Evolutionary conservation across 2,797 vertebrate genomes (phyloP).

Genomic region (Vultur gryphus): DNA sequence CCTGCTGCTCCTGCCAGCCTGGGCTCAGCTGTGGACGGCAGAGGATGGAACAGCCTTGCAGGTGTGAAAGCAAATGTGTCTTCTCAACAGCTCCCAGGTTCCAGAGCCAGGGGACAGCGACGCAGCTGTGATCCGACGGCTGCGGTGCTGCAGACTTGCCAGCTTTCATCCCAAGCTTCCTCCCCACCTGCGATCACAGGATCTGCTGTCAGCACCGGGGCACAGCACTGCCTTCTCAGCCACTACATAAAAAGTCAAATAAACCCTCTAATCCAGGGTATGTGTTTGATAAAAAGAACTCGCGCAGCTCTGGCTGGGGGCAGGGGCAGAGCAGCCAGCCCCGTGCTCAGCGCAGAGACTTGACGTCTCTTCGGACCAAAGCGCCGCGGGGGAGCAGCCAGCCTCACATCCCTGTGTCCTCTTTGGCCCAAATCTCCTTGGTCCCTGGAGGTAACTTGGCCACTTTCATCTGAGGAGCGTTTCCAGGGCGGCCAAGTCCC

Average conservation of each 20-base stretch:
- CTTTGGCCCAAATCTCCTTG: not conserved
- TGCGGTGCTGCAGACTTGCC: not conserved
- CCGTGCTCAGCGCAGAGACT: not conserved
- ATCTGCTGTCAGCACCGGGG: rapidly evolving
- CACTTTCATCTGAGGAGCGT: not conserved
- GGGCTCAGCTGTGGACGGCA: not conserved
- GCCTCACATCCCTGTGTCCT: not conserved
- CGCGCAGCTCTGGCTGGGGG: not conserved
- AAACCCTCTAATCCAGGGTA: rapidly evolving
- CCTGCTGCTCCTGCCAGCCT: not conserved
- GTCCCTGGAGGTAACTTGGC: not conserved
- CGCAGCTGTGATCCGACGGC: not conserved
- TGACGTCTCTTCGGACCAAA: rapidly evolving
- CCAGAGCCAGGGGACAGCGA: not conserved
- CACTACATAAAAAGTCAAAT: not conserved
- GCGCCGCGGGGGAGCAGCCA: not conserved
- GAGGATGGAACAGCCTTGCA: not conserved
- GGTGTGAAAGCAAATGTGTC: not conserved
- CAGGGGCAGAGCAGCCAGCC: not conserved
- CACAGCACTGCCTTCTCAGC: not conserved
- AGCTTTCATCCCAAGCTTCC: not conserved
- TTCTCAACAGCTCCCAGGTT: not conserved
- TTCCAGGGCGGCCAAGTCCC: not conserved
- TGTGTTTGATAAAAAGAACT: not conserved
- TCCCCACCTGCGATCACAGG: not conserved